A percentile compares a stretch with the other conserved stretches of the same genome.
phyloP scores from a whole-genome alignment of 2,113 vertebrate species.

The chimpanzee (Pan troglodytes) region NHGRI_mPanTro3-v2.1_pri NC_072398.2:51167501-51168000 shows the following conservation, averaged over 20 bases:
- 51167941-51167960: not conserved
- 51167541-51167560: not conserved
- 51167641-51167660: not conserved
- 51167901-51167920: not conserved
- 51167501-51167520: not conserved
- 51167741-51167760: not conserved
- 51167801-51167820: not conserved
- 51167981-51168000: not conserved
- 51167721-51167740: not conserved
- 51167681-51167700: fast-evolving
- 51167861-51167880: not conserved
- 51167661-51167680: not conserved
- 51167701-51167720: fast-evolving
- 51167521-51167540: not conserved
- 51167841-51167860: not conserved
- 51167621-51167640: not conserved
- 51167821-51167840: not conserved
- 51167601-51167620: not conserved
- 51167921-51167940: conserved; percentile 23
- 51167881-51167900: not conserved
- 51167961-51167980: not conserved
- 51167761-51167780: not conserved
- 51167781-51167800: conserved; percentile 29
- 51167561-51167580: not conserved
- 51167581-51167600: not conserved